These are phyloP conservation scores for Tanytarsus gracilentus DNA, from an alignment of 2,888 invertebrate species.

Conservation along the genomic window DNA sequence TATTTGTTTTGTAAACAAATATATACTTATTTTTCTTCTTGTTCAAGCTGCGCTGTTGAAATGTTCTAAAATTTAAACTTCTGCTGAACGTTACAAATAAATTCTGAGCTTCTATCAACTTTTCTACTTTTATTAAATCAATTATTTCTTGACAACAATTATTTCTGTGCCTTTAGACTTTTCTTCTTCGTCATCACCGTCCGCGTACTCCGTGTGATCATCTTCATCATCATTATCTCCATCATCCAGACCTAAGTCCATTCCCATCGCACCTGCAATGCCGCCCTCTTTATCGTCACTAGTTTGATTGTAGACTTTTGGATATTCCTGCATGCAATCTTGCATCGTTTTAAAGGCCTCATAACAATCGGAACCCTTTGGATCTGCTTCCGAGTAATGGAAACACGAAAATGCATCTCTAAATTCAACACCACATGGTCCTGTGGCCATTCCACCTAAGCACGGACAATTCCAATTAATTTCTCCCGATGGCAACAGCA, in stretches of 20 bases:
- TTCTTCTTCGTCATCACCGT: no score
- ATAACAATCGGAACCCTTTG: conserved; percentile 89
- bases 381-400: conserved; percentile 79
- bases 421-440: conserved; percentile 90
- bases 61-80: no score
- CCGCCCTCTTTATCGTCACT: conserved; percentile 45
- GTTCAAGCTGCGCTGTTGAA: no score
- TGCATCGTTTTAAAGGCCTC: conserved; percentile 87
- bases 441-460: conserved; percentile 94
- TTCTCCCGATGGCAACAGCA: conserved; percentile 73
- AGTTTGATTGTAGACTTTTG: conserved; percentile 70
- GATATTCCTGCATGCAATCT: conserved; percentile 78
- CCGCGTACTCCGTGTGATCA: no score
- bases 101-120: no score
- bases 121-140: no score
- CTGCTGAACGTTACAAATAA: no score
- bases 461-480: conserved; percentile 98
- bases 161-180: no score
- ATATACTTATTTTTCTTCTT: no score
- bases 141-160: no score
- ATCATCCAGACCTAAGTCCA: conserved; percentile 36
- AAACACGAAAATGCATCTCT: conserved; percentile 92
- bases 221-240: conserved; percentile 37
- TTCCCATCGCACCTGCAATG: neutral
- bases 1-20: no score